Base-by-base conservation (phyloP, 2,113 vertebrate species). In the Sinosuthora webbiana region DNA sequence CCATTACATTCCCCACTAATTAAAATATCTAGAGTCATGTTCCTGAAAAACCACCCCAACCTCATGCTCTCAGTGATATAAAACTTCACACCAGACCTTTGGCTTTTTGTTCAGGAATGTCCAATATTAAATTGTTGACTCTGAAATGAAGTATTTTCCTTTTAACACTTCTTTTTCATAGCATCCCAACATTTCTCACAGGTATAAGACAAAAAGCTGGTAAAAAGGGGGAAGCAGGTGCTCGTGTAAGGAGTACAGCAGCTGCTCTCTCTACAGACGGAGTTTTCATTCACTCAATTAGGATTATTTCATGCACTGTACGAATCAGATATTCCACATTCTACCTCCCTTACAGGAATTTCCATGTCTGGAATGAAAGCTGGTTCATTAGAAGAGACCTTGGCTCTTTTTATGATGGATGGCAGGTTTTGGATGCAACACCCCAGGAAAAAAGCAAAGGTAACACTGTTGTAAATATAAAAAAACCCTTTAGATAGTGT, bases 381-480 rank as follows among this genome's bases (percentile, higher is more conserved):
- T 97, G 97, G 95, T 96, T 98, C 42, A 35, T 68, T 44, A 96
- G 96, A 87, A 94, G 63, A 71, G 97, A 97, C 47, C 96, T 97
- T 0, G 94, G 92, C 35, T 83, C 95, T 41, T 92, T 79, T 60
- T 97, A 96, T 67, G 96, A 96, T 42, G 97, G 97, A 56, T 96
- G 97, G 96, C 97, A 98, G 75, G 97, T 97, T 86, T 85, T 97
- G 63, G 97, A 97, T 87, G 89, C 97, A 59, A 97, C 97, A 2
- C 97, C 97, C 39, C 96, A 97, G 74, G 97, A 97, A 83, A 93
- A 60, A 90, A 97, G 97, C 90, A 96, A 94, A 93, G 96, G 97
- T 97, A 87, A 65, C 9, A 7, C 10, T 31, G 44, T 10, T 65
- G 31, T 28, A 73, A 89, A 90, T 64, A 69, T 5, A 52, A 88